Evolutionary conservation across 2,797 vertebrate species (phyloP).

Genomic region (Lacerta agilis): DNA sequence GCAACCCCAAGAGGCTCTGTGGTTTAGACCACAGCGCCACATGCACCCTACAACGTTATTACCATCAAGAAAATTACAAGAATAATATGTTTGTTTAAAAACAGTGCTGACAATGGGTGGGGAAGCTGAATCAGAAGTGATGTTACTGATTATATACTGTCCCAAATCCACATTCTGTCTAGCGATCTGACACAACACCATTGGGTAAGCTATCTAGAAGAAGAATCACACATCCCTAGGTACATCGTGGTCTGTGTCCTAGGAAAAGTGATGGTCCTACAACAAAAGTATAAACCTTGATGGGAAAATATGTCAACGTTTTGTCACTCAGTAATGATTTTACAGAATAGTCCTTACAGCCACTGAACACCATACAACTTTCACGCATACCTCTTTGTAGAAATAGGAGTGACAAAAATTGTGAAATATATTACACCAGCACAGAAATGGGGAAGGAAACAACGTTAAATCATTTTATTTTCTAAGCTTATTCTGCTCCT

Average conservation of each 20-base stretch:
- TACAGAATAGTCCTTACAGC: neutral
- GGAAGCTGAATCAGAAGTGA: neutral
- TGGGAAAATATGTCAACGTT: neutral
- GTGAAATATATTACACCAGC: slow-evolving; percentile 67
- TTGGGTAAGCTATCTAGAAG: neutral
- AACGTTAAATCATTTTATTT: slow-evolving; percentile 73
- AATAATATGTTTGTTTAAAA: neutral
- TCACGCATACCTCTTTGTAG: slow-evolving; percentile 29
- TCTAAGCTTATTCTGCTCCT: slow-evolving; percentile 68
- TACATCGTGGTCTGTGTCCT: neutral
- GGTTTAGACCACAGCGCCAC: no score
- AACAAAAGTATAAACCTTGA: neutral
- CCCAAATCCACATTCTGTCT: neutral
- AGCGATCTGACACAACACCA: neutral
- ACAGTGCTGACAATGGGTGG: neutral
- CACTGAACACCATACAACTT: slow-evolving; percentile 26
- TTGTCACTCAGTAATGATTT: neutral
- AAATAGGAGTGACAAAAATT: slow-evolving; percentile 57
- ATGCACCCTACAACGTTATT: no score
- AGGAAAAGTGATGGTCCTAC: neutral
- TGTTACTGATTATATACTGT: neutral
- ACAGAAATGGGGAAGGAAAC: slow-evolving; percentile 80
- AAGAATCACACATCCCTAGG: neutral
- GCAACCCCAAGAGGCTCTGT: no score
- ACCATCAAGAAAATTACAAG: neutral